Conservation (phyloP, 1,140 invertebrate genomes). For the Adelges cooleyi region DNA sequence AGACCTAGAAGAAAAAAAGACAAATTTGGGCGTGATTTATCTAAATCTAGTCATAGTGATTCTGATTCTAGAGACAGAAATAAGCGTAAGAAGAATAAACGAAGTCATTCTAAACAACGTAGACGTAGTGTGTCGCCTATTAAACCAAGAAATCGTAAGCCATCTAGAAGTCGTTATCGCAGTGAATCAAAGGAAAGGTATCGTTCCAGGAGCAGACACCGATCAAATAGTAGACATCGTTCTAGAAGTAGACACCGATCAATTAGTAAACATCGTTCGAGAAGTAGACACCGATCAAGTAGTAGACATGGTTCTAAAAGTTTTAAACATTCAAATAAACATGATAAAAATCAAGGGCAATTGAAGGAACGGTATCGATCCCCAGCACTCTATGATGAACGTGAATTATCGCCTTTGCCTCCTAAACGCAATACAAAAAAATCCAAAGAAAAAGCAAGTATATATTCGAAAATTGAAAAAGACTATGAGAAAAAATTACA, state of each 20-base stretch:
- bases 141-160: conserved; percentile 30
- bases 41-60: conserved; percentile 36
- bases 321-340: conserved; percentile 29
- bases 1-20: conserved; percentile 58
- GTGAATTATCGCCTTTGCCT: conserved; percentile 7
- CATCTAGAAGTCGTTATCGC: conserved; percentile 9
- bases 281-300: conserved; percentile 30
- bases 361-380: conserved; percentile 18
- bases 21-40: conserved; percentile 64
- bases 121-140: conserved; percentile 35
- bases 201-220: conserved; percentile 30
- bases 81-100: conserved; percentile 31
- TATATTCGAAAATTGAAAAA: conserved; percentile 24
- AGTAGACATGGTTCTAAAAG: conserved; percentile 33
- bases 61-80: conserved; percentile 2
- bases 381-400: conserved; percentile 3
- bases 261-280: conserved; percentile 33
- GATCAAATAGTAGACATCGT: conserved; percentile 32
- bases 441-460: conserved; percentile 18
- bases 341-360: conserved; percentile 14
- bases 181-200: conserved; percentile 13
- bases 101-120: conserved; percentile 36
- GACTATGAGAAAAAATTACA: not conserved
- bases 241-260: conserved; percentile 30
- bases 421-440: conserved; percentile 10